These are phyloP conservation scores for Dryomyza anilis DNA, from an alignment of 2,888 invertebrate genomes.

Conservation along the genomic window DNA sequence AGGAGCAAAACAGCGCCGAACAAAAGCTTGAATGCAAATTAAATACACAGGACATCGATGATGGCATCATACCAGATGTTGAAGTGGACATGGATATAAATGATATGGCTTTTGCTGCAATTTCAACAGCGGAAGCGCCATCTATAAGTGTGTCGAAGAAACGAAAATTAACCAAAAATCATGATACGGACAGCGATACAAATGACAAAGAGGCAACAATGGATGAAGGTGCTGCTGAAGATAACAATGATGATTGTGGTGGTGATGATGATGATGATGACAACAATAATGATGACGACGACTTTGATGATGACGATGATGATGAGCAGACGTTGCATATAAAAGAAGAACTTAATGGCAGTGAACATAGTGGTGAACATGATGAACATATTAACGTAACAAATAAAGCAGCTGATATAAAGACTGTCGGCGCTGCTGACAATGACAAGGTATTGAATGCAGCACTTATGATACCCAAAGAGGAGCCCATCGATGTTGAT, in stretches of 20 bases:
- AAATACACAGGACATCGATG: conserved; percentile 27
- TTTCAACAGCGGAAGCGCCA: conserved; percentile 25
- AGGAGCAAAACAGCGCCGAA: conserved; percentile 34
- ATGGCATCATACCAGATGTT: conserved; percentile 37
- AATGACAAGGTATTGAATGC: conserved; percentile 30
- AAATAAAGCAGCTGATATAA: neutral
- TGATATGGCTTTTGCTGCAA: conserved; percentile 37
- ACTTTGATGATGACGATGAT: conserved; percentile 31
- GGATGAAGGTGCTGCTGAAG: conserved; percentile 33
- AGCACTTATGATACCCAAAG: conserved; percentile 49
- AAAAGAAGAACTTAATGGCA: conserved; percentile 37
- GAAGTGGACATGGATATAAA: conserved; percentile 43
- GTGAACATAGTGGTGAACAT: neutral
- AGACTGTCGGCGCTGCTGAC: neutral
- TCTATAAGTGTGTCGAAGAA: conserved; percentile 28
- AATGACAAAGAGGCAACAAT: conserved; percentile 26
- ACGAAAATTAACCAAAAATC: conserved; percentile 35
- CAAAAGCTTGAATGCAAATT: too few relatives aligned
- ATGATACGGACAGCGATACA: neutral
- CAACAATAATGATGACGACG: conserved; percentile 25
- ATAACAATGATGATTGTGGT: conserved; percentile 22
- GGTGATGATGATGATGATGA: neutral
- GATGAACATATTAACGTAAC: neutral
- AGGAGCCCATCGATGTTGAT: conserved; percentile 60
- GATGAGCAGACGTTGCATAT: conserved; percentile 38